Percentiles rank a stretch among this genome's conserved stretches.
These are phyloP conservation scores for Lymantria dispar DNA, from an alignment of 2,888 invertebrate species.

Conservation along the genomic window DNA sequence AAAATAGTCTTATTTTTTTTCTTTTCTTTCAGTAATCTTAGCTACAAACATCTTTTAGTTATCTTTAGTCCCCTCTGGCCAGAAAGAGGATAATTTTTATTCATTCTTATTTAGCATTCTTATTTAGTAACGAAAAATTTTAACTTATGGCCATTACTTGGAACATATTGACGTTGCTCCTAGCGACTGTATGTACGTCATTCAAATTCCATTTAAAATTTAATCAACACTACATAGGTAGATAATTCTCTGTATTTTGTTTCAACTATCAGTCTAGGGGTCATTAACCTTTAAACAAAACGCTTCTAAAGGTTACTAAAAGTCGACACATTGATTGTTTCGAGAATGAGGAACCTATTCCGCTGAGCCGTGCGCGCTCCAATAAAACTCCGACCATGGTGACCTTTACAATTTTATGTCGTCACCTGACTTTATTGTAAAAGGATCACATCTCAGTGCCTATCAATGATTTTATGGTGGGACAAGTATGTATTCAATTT, in stretches of 20 bases:
- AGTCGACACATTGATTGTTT: conserved; percentile 4
- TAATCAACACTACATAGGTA: background rate
- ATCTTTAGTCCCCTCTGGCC: no score
- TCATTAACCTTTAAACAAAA: conserved; percentile 8
- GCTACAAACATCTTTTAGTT: no score
- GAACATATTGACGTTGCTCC: no score
- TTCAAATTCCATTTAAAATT: background rate
- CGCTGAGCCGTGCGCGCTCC: conserved; percentile 7
- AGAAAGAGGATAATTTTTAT: no score
- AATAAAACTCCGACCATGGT: conserved; percentile 25
- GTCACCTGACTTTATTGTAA: conserved; percentile 28
- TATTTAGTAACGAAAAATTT: no score
- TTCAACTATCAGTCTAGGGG: background rate
- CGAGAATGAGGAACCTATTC: conserved; percentile 14
- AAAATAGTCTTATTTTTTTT: no score
- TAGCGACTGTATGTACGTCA: no score
- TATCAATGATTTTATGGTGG: conserved; percentile 26
- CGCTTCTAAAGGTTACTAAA: conserved; percentile 3
- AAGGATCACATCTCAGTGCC: conserved; percentile 25
- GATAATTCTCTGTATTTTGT: background rate
- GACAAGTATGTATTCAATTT: conserved; percentile 9
- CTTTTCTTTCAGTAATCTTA: no score
- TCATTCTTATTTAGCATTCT: no score
- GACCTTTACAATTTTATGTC: conserved; percentile 29
- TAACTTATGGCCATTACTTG: no score